Evolutionary conservation across 1,140 invertebrate genomes (phyloP).

Genomic region (Drosophila kikkawai): DNA sequence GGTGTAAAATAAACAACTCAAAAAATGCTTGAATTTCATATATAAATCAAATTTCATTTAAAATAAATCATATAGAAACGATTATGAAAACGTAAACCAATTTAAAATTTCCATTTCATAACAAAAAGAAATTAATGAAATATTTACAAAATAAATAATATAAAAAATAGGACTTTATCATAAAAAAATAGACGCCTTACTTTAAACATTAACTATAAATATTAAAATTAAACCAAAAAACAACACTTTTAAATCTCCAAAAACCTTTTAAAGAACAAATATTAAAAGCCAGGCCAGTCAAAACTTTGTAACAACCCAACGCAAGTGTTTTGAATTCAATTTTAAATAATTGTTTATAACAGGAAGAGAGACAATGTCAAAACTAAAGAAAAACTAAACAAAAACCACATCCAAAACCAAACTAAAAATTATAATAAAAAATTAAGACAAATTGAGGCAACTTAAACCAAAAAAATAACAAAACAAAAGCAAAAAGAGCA

Average conservation of each 20-base stretch:
- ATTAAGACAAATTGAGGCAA: slow-evolving; percentile 21
- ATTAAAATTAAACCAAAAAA: background rate
- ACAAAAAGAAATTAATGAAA: background rate
- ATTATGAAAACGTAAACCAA: background rate
- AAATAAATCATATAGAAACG: too few species aligned
- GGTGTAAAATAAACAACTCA: too few species aligned
- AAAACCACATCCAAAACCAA: background rate
- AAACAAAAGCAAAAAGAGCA: slow-evolving; percentile 6
- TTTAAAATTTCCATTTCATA: background rate
- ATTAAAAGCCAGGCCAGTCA: slow-evolving; percentile 12
- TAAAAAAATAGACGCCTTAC: background rate
- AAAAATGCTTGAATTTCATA: too few species aligned
- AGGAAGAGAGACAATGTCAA: slow-evolving; percentile 63
- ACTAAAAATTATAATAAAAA: slow-evolving; percentile 19
- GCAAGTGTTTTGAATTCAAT: slow-evolving; percentile 6
- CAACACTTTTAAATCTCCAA: background rate
- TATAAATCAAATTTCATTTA: too few species aligned
- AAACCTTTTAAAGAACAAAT: background rate
- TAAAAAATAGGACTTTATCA: too few species aligned
- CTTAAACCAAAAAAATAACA: slow-evolving; percentile 57
- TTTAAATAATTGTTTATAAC: slow-evolving; percentile 15
- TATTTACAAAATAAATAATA: background rate
- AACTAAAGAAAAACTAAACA: slow-evolving; percentile 39
- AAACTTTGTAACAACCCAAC: background rate
- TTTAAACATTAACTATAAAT: background rate